Evolutionary conservation across 2,888 invertebrate species (phyloP), one percentile per base, ranked within the genome.

Genomic region (Atrina japonica): DNA sequence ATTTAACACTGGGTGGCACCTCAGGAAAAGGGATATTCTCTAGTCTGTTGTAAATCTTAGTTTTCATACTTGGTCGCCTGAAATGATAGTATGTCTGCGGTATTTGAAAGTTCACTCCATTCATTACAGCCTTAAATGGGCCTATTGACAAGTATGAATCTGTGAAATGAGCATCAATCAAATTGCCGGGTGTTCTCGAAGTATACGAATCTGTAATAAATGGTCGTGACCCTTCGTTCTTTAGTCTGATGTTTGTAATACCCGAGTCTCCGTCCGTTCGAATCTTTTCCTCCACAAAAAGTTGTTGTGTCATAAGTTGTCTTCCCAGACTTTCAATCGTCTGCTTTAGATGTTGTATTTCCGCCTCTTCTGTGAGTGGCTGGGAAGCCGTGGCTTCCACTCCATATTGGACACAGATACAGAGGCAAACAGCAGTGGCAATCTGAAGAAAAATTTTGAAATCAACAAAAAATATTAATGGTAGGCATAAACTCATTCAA

Each of bases 41-140:
- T 1, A 73, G 65, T 0, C 66, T 73, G 52, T 84, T 71, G 66
- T 80, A 86, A 6, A 55, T 56, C 0, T 58, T 63, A 7, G 60
- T 74, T 7, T 53, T 80, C 18, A 49, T 73, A 27, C 75, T 76
- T 5, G 86, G 82, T 83, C 83, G 84, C 9, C 58, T 29, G 21
- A 86, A 77, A 41, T 81, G 77, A 77, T 85, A 88, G 72, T 87
- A 87, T 67, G 87, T 88, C 74, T 88, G 88, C 9, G 87, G 73
- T 2, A 87, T 88, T 45, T 84, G 68, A 76, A 88, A 88, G 55
- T 86, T 84, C 3, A 88, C 81, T 0, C 88, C 88, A 53, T 88
- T 87, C 29, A 87, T 64, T 1, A 85, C 86, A 2, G 70, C 83
- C 5, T 76, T 71, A 14, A 86, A 49, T 72, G 83, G 82, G 25